Conservation (phyloP, 2,113 vertebrate genomes). For the Dasyurus viverrinus region DNA sequence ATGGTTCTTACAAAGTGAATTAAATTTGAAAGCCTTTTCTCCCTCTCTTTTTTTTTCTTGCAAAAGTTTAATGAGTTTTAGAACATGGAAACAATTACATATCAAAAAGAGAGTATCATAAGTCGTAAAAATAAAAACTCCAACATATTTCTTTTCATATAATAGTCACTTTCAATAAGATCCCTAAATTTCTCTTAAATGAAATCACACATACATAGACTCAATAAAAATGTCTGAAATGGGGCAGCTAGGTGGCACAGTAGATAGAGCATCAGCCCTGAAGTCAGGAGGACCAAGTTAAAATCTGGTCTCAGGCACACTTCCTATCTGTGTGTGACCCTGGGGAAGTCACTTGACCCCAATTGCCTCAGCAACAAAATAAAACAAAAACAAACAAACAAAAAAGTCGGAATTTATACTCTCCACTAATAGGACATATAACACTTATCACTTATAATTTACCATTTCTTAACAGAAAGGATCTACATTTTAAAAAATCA, state of each 20-base stretch:
- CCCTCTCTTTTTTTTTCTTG: not conserved
- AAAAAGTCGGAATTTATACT: not conserved
- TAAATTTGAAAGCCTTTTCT: not conserved
- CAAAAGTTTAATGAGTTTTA: not conserved
- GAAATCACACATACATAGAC: not conserved
- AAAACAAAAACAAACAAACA: too few relatives aligned
- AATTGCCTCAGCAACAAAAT: too few relatives aligned
- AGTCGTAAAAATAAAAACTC: not conserved
- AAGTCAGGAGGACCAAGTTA: too few relatives aligned
- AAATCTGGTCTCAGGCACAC: too few relatives aligned
- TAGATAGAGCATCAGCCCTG: too few relatives aligned
- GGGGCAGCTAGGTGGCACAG: too few relatives aligned
- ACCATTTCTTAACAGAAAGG: not conserved
- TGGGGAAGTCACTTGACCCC: too few relatives aligned
- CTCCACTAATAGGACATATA: not conserved
- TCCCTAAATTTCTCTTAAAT: not conserved
- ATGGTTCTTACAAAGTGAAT: not conserved
- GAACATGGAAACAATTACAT: not conserved
- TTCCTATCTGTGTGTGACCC: too few relatives aligned
- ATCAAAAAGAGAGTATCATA: not conserved
- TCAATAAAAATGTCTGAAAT: not conserved
- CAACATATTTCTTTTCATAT: not conserved
- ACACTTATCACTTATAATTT: not conserved
- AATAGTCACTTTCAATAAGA: not conserved
- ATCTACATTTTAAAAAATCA: not conserved